Evolutionary conservation across 2,888 invertebrate genomes (phyloP), one percentile per base, ranked within the genome.

Genomic region (Erebia ligea): DNA sequence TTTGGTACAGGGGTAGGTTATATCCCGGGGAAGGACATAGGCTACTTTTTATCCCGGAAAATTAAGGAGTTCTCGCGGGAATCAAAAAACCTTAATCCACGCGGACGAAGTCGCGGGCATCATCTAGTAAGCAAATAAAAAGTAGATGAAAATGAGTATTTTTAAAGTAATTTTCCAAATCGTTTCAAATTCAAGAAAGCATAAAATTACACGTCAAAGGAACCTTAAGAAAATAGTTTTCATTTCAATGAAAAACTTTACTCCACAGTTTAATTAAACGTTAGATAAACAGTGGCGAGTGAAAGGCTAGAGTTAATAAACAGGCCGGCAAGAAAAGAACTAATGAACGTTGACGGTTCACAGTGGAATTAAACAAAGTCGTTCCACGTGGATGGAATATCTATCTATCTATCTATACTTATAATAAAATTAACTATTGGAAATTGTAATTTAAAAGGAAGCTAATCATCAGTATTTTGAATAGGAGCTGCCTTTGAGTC

Each of bases 261-360:
- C 15, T n/a, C 59, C 13, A 42, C 61, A 19, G 61, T 17, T 61
- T 61, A 68, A 73, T 73, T 70, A 70, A 68, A 70, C 65, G 34
- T 58, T 11, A 68, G 70, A 50, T 68, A 68, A 70, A 73, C 48
- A 59, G 61, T 58, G 65, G 52, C 17, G n/a, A 17, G 48, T 70
- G 66, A 73, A 68, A 70, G 73, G 59, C 65, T 48, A 45, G 17
- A 56, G 61, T 42, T 59, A 61, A 61, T 42, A 68, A 68, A 71
- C 59, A 62, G 67, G 52, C 72, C 42, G 59, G 69, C 58, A 67
- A 68, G 73, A 70, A 66, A 66, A 70, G 50, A 48, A 61, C 68
- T 70, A 73, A 73, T 70, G 73, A 73, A 73, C 54, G 70, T 73
- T 42, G 57, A 34, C 67, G 54, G 67, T 67, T 68, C 68, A 68